Conservation (phyloP, 2,888 invertebrate species). For the Meloe dianella region DNA sequence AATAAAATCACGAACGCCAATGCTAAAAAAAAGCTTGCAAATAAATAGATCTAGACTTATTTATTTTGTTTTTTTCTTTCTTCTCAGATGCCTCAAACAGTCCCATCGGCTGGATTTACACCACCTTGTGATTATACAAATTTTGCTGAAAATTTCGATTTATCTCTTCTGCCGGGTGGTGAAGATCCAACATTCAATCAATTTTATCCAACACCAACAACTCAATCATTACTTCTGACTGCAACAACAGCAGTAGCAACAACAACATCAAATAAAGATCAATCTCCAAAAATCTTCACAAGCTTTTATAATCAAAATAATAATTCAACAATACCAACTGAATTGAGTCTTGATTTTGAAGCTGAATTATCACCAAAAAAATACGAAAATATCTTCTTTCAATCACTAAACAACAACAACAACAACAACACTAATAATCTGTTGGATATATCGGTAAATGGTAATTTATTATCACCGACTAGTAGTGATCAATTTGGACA, state of each 20-base stretch:
- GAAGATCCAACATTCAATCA: conserved; percentile 58
- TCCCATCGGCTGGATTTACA: conserved; percentile 78
- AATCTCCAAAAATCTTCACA: conserved; percentile 52
- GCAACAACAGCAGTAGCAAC: conserved; percentile 45
- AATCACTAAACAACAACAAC: neutral
- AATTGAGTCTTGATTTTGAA: conserved; percentile 53
- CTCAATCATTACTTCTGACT: neutral
- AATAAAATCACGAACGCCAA: too few relatives aligned
- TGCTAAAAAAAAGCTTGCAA: too few relatives aligned
- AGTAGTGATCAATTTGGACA: conserved; percentile 61
- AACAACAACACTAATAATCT: neutral
- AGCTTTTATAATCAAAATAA: conserved; percentile 44
- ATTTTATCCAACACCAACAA: neutral
- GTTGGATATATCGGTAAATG: conserved; percentile 3
- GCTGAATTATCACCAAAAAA: conserved; percentile 56
- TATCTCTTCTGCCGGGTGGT: conserved; percentile 73
- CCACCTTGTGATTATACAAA: conserved; percentile 71
- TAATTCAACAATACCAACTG: conserved; percentile 46
- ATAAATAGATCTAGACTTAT: too few relatives aligned
- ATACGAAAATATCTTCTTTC: conserved; percentile 19
- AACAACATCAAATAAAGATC: conserved; percentile 28
- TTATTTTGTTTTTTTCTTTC: too few relatives aligned
- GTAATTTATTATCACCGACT: conserved; percentile 53
- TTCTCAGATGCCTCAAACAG: conserved; percentile 84
- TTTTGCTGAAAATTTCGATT: conserved; percentile 72